Percentiles rank a stretch among this genome's conserved stretches.
Conservation (phyloP, 2,888 invertebrate species). For the Tachina fera region DNA sequence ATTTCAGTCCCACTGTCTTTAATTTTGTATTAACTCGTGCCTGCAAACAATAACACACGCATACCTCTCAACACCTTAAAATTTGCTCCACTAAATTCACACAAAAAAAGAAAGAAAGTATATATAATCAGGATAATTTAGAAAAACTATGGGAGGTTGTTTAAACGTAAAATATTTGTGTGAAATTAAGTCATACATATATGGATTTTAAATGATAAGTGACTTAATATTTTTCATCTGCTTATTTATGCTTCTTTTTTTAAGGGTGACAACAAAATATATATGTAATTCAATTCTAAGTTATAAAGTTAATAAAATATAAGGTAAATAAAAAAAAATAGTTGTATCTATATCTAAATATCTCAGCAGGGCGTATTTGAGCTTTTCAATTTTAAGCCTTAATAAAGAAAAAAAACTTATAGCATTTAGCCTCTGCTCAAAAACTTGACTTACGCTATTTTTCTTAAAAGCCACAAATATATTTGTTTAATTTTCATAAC, state of each 20-base stretch:
- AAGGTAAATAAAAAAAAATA: background rate
- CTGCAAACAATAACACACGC: constrained; percentile 13
- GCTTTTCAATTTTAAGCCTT: too few species aligned
- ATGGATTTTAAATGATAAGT: constrained; percentile 56
- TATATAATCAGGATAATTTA: constrained; percentile 63
- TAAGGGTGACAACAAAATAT: background rate
- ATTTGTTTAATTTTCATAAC: too few species aligned
- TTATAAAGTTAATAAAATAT: background rate
- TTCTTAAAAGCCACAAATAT: too few species aligned
- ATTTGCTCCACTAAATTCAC: constrained; percentile 5
- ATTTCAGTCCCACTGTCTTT: background rate
- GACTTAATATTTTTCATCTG: constrained; percentile 43
- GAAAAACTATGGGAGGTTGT: constrained; percentile 63
- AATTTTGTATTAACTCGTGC: background rate
- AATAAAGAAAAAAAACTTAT: too few species aligned
- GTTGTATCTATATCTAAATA: too few species aligned
- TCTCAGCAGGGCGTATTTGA: too few species aligned
- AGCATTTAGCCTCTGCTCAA: too few species aligned
- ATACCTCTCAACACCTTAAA: constrained; percentile 49
- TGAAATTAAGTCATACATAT: constrained; percentile 58
- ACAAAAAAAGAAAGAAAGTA: background rate
- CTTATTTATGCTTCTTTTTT: constrained; percentile 1
- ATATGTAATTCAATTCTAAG: background rate
- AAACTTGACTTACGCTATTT: too few species aligned
- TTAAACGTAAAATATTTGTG: constrained; percentile 47